Base-by-base conservation (phyloP, 1,140 invertebrate genomes). In the Scaptomyza pallida region DNA sequence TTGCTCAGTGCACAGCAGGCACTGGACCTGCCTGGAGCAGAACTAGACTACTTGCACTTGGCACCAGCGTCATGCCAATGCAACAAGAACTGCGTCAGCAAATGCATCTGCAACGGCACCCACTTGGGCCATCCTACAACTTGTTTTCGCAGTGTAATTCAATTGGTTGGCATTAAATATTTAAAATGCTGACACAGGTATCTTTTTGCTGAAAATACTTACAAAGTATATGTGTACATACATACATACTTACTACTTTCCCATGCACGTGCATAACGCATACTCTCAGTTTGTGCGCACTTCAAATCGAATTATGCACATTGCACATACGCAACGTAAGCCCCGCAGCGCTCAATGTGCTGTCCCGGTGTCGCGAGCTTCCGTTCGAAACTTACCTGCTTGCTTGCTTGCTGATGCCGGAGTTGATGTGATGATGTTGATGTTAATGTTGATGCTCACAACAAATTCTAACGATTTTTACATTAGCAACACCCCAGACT, bases 101-200 rank as follows among this genome's bases (percentile, higher is more conserved):
- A n/a, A 37, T 61, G 40, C 19, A 54, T 13, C 54, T 41, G 17
- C 19, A 30, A 30, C 52, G 12, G 55, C 61, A 45, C 16, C 44
- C 60, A 75, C 13, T 17, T 26, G 50, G 41, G 43, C 41, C 40
- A 67, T 10, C 21, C 17, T 12, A 35, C 21, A 35, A 43, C 56
- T 45, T 45, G 30, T 56, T 69, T 48, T 41, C n/a, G 47, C 45
- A 30, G 67, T 48, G 72, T 88, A 82, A 86, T 88, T 88, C 82
- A 88, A 88, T 85, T 88, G 78, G 82, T 71, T 60, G 62, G 47
- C 67, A 86, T 86, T 60, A 88, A 86, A 88, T 86, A 86, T 88
- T 86, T 71, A 86, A 82, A 71, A 75, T 62, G 56, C 74, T 68
- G 67, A 77, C 77, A 70, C 72, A 86, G 75, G 72, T 70, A 63